Base-by-base conservation (phyloP, 2,797 vertebrate species). In the Premnoplex brunnescens region DNA sequence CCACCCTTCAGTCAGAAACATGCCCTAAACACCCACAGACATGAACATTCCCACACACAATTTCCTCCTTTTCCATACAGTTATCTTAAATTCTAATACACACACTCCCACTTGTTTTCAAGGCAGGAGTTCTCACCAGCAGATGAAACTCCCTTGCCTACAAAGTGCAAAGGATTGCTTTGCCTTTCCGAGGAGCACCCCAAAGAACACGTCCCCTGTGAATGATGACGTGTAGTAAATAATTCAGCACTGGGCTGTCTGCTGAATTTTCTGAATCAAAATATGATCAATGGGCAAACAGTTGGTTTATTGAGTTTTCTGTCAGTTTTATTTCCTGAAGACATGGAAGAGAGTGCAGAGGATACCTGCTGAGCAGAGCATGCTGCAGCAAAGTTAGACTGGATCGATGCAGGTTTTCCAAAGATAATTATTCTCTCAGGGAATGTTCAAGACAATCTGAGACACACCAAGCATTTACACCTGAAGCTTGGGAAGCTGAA, bases 261-360 rank as follows among this genome's bases (percentile, higher is more conserved):
- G 98, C 97, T 97, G 94, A 73, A 97, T 98, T 98, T 97, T 97
- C 97, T 91, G 96, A 96, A 93, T 93, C 96, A 97, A 95, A 97
- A 97, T 95, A 96, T 97, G 98, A 99, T 99, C 99, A 98, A 98
- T 99, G 98, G 96, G 98, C 37, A 97, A 98, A 97, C 98, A 98
- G 99, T 98, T 97, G 98, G 98, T 97, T 98, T 98, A 99, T 99
- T 91, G 98, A 99, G 98, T 98, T 98, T 97, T 92, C 95, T 88
- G 80, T 56, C 91, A 82, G 98, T 97, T 98, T 97, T 93, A 94
- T 98, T 98, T 98, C 98, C 98, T 95, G 97, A 97, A 99, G 98
- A 98, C 97, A 97, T 73, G 96, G 98, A 97, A 97, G 97, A 96
- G 97, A 98, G 98, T 91, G 97, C 96, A 96, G 84, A 68, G 84